Evolutionary conservation across 2,113 vertebrate genomes (phyloP).

Genomic region (Egretta garzetta): DNA sequence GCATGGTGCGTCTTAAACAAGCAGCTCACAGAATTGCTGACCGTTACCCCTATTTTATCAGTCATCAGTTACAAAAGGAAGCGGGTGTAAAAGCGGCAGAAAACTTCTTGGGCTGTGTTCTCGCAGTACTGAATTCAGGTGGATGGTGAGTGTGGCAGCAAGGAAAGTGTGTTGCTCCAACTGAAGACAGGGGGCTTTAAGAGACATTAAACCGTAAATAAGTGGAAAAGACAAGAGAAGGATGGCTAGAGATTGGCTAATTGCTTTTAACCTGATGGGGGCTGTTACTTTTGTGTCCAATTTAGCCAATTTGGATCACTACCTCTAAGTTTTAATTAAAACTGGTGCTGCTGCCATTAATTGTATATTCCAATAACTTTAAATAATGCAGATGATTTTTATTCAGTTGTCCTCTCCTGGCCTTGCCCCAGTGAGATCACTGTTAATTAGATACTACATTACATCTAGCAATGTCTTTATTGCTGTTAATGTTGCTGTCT

Average conservation of each 20-base stretch:
- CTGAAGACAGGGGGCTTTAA: not conserved
- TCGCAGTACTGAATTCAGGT: not conserved
- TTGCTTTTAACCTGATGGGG: not conserved
- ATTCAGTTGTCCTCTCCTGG: constrained; percentile 34
- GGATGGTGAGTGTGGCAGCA: not conserved
- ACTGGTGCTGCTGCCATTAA: not conserved
- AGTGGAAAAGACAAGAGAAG: not conserved
- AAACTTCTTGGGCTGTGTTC: not conserved
- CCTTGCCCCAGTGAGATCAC: constrained; percentile 32
- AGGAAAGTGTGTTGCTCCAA: not conserved
- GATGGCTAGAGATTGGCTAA: not conserved
- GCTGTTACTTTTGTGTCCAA: not conserved
- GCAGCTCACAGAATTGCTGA: not conserved
- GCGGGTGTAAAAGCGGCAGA: not conserved
- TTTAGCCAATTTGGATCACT: not conserved
- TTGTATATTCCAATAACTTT: constrained; percentile 28
- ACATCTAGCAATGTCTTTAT: constrained; percentile 39
- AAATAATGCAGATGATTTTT: constrained; percentile 39
- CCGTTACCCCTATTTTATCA: rapidly evolving
- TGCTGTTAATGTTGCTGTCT: constrained; percentile 51
- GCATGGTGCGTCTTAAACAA: not conserved
- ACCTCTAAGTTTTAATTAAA: constrained; percentile 44
- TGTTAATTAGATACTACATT: constrained; percentile 58
- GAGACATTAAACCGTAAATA: not conserved
- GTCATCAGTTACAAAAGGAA: rapidly evolving